Conservation (phyloP, 1,140 invertebrate species). For the Meteorus sp. region DNA sequence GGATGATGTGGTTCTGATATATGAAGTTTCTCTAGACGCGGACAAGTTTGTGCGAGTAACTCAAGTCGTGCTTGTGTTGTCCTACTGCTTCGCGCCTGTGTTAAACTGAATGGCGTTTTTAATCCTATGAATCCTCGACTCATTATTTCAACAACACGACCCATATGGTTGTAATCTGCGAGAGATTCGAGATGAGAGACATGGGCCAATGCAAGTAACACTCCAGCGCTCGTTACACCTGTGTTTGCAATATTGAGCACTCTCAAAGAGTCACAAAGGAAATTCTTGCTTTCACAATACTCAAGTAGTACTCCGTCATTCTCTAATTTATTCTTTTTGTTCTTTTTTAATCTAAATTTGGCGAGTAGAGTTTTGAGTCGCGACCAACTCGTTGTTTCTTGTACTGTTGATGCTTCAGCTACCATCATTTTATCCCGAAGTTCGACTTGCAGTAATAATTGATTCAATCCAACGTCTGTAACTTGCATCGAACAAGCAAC, state of each 20-base stretch:
- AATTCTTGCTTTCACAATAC: constrained; percentile 51
- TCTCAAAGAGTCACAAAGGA: constrained; percentile 51
- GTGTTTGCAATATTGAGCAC: constrained; percentile 58
- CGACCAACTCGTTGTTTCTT: constrained; percentile 48
- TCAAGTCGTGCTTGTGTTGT: constrained; percentile 49
- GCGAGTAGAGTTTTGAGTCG: constrained; percentile 43
- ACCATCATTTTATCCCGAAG: constrained; percentile 45
- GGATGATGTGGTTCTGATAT: constrained; percentile 56
- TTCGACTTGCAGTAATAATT: constrained; percentile 55
- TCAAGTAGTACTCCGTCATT: constrained; percentile 49
- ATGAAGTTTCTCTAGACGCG: constrained; percentile 50
- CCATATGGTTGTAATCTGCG: constrained; percentile 57
- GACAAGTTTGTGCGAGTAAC: constrained; percentile 53
- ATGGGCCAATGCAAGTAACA: constrained; percentile 52
- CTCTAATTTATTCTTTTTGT: constrained; percentile 38
- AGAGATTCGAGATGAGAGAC: constrained; percentile 54
- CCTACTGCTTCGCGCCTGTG: constrained; percentile 46
- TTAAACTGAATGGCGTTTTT: constrained; percentile 49
- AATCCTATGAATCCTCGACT: constrained; percentile 42
- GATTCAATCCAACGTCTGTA: constrained; percentile 53
- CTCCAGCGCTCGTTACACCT: constrained; percentile 52
- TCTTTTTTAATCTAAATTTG: constrained; percentile 38
- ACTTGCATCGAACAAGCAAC: constrained; percentile 59
- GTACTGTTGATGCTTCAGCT: constrained; percentile 7
- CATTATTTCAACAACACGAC: constrained; percentile 54